Conservation (phyloP, 2,797 vertebrate species). For the Artibeus jamaicensis region DNA sequence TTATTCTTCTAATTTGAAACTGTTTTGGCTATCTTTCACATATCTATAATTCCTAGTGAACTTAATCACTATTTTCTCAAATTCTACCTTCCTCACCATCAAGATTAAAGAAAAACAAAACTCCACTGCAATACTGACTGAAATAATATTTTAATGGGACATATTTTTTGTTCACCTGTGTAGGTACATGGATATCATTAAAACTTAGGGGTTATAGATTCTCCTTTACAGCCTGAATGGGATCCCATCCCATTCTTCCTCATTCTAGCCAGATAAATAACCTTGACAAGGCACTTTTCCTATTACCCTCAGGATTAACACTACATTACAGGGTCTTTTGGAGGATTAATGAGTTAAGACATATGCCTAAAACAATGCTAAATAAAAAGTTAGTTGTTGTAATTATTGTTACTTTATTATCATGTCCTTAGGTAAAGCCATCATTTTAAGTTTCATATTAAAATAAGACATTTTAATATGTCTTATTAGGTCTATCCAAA, state of each 20-base stretch:
- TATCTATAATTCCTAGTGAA: slow-evolving; percentile 1
- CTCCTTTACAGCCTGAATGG: not conserved
- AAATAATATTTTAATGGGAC: not conserved
- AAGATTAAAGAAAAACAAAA: not conserved
- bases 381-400: not conserved
- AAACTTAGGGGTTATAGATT: not conserved
- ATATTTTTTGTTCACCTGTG: not conserved
- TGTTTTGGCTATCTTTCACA: not conserved
- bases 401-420: not conserved
- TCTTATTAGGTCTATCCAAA: not conserved
- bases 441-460: not conserved
- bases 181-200: not conserved
- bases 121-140: not conserved
- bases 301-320: not conserved
- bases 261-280: not conserved
- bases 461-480: not conserved
- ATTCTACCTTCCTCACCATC: not conserved
- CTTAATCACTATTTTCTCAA: not conserved
- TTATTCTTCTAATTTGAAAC: not conserved
- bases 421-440: not conserved
- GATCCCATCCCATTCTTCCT: not conserved
- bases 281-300: not conserved
- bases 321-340: not conserved
- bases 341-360: not conserved
- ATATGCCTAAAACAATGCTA: not conserved